phyloP scores from a whole-genome alignment of 2,113 vertebrate species.

The Hippopotamus amphibius region DNA sequence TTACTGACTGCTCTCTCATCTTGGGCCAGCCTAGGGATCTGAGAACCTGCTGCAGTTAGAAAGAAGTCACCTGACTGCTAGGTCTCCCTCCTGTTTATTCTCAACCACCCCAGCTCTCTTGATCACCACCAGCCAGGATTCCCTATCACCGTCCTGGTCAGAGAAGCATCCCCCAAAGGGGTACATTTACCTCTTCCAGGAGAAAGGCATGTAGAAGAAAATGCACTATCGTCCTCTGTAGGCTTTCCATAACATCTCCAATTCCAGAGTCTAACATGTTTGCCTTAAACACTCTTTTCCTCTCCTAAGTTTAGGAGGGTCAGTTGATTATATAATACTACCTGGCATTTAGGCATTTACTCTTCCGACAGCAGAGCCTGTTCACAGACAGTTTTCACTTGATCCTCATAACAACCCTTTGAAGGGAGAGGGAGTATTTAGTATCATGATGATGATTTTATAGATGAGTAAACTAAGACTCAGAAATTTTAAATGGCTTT shows the following conservation, averaged over 20 bases:
- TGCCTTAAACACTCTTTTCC: background rate
- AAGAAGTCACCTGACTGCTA: constrained; percentile 65
- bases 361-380: background rate
- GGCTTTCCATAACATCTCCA: background rate
- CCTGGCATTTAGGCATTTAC: background rate
- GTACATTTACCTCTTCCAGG: background rate
- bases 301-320: background rate
- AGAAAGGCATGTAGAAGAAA: background rate
- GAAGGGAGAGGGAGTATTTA: background rate
- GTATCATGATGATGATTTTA: background rate
- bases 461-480: constrained; percentile 18
- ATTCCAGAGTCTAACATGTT: background rate
- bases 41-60: constrained; percentile 66
- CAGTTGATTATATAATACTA: background rate
- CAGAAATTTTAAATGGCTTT: constrained; percentile 39
- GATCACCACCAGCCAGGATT: constrained; percentile 60
- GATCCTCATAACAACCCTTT: background rate
- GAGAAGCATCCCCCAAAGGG: background rate
- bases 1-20: constrained; percentile 71
- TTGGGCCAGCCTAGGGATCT: constrained; percentile 68
- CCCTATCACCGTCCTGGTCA: background rate
- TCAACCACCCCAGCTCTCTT: constrained; percentile 1
- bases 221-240: background rate
- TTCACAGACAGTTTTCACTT: background rate
- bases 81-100: constrained; percentile 58